Percentiles rank a stretch among this genome's conserved stretches.
Evolutionary conservation across 1,140 invertebrate species (phyloP).

Genomic region (Apis dorsata): DNA sequence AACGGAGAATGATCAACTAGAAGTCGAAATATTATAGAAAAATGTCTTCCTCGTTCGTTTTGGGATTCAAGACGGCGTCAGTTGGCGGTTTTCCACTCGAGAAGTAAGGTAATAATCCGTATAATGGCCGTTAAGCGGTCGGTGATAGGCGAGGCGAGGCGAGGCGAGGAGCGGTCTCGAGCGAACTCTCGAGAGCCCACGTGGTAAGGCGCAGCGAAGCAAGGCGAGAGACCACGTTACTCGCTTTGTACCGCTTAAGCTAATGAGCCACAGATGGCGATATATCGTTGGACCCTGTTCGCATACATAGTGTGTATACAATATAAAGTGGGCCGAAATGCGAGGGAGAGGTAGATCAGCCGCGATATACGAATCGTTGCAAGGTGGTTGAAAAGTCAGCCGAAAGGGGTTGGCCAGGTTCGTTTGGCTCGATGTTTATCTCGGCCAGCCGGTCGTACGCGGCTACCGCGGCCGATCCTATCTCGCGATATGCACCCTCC

Average conservation of each 20-base stretch:
- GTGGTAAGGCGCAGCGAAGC: constrained; percentile 37
- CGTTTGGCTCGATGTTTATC: constrained; percentile 54
- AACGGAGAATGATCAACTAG: background rate
- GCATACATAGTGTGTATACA: background rate
- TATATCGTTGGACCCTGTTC: constrained; percentile 41
- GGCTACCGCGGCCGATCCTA: constrained; percentile 61
- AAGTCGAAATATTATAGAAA: background rate
- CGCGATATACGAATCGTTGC: constrained; percentile 45
- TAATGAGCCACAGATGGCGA: constrained; percentile 72
- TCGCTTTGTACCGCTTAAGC: constrained; percentile 70
- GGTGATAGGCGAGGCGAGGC: constrained; percentile 19
- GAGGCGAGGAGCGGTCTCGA: constrained; percentile 6
- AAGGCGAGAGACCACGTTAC: constrained; percentile 54
- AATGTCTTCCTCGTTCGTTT: background rate
- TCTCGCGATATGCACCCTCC: constrained; percentile 62
- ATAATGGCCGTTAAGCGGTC: constrained; percentile 55
- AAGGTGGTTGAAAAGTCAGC: constrained; percentile 56
- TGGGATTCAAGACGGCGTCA: constrained; percentile 9
- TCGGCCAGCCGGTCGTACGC: constrained; percentile 60
- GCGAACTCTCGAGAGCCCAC: background rate
- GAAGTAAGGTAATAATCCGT: constrained; percentile 58
- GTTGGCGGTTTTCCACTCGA: constrained; percentile 53
- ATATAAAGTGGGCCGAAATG: constrained; percentile 52
- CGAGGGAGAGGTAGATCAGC: constrained; percentile 43
- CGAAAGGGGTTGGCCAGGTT: constrained; percentile 58